Percentiles rank a stretch among this genome's conserved stretches.
Evolutionary conservation across 2,888 invertebrate species (phyloP).

Genomic region (Tubulanus polymorphus): DNA sequence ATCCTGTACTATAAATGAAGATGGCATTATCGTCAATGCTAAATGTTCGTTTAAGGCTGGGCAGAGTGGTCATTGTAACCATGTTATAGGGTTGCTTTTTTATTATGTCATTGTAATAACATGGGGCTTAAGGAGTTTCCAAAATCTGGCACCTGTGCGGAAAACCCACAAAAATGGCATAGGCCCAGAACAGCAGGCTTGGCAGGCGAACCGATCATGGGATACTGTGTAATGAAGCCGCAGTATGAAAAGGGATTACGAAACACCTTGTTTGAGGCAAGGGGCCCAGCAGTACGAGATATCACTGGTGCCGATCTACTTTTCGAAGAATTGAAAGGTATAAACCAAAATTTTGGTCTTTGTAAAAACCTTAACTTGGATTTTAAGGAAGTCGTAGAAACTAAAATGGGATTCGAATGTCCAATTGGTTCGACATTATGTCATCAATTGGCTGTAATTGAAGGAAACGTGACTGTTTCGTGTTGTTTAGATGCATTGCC

Average conservation of each 20-base stretch:
- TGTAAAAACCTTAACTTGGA: no score
- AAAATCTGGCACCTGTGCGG: not conserved
- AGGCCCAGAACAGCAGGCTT: not conserved
- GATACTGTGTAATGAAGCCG: not conserved
- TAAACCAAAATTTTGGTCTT: not conserved
- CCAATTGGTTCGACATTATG: not conserved
- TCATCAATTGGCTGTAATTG: not conserved
- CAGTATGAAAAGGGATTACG: not conserved
- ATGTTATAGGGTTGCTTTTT: not conserved
- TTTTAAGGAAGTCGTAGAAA: no score
- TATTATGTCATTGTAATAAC: not conserved
- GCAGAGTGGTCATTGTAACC: not conserved
- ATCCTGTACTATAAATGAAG: no score
- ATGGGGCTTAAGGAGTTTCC: not conserved
- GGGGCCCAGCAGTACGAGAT: not conserved
- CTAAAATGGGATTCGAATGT: not conserved
- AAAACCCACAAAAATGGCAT: slow-evolving; percentile 1
- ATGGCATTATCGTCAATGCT: not conserved
- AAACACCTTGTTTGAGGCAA: not conserved
- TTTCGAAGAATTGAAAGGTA: no score
- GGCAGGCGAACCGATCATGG: not conserved
- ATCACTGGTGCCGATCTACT: no score
- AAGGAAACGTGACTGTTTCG: not conserved
- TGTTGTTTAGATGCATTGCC: no score
- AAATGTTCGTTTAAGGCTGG: not conserved